Evolutionary conservation across 2,113 vertebrate species (phyloP).

Genomic region (Baryphthengus martii): DNA sequence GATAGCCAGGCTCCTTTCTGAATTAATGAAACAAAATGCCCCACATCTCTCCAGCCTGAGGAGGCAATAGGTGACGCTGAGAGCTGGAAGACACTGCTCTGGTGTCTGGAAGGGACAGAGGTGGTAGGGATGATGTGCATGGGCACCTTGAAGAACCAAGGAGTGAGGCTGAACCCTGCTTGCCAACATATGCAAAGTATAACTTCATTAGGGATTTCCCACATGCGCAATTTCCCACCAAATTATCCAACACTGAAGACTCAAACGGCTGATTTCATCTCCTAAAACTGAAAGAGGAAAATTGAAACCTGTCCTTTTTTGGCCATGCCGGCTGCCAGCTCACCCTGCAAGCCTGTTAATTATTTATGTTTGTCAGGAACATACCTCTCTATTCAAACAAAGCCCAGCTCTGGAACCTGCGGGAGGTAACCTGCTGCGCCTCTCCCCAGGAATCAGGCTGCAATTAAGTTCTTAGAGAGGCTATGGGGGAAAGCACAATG

Average conservation of each 20-base stretch:
- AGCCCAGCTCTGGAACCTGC: not conserved
- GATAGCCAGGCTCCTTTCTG: accelerated
- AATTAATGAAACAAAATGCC: not conserved
- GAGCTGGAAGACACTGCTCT: not conserved
- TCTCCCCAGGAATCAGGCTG: not conserved
- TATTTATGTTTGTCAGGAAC: slow-evolving; percentile 5
- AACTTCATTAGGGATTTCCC: not conserved
- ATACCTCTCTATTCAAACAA: not conserved
- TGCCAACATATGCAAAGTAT: not conserved
- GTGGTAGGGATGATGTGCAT: accelerated
- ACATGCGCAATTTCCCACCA: accelerated
- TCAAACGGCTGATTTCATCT: not conserved
- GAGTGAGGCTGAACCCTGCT: not conserved
- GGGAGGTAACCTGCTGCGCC: not conserved
- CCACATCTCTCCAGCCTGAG: not conserved
- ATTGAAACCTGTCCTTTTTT: not conserved
- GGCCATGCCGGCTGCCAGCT: not conserved
- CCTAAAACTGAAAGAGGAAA: not conserved
- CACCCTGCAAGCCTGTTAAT: not conserved
- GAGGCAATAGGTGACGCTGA: not conserved
- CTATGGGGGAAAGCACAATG: not conserved
- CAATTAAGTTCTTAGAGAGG: slow-evolving; percentile 29
- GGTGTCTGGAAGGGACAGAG: not conserved
- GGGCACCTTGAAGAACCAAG: not conserved
- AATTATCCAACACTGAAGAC: not conserved